phyloP scores from a whole-genome alignment of 2,797 vertebrate species.

The Fistularia tabacaria region DNA sequence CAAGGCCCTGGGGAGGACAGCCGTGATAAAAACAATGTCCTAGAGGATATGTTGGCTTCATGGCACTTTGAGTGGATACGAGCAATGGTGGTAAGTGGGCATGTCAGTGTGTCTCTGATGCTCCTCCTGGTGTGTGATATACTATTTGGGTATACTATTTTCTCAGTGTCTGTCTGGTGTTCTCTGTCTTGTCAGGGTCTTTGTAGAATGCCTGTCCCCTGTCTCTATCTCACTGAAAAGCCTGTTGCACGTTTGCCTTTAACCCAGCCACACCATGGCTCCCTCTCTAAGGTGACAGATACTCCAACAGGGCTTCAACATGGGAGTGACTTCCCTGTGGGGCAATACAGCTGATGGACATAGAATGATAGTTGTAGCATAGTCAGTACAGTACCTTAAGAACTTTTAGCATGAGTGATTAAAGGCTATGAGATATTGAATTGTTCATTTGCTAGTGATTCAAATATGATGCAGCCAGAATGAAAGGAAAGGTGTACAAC shows the following conservation, averaged over 20 bases:
- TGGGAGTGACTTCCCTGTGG: constrained; percentile 49
- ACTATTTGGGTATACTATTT: constrained; percentile 52
- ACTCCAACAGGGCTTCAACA: constrained; percentile 47
- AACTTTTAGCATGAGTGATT: constrained; percentile 21
- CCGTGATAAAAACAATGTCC: constrained; percentile 78
- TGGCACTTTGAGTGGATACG: constrained; percentile 84
- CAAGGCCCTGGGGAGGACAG: constrained; percentile 73
- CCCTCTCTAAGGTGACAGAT: constrained; percentile 50
- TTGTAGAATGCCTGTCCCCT: constrained; percentile 45
- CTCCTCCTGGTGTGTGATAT: constrained; percentile 56
- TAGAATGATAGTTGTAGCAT: constrained; percentile 26
- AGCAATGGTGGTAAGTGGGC: constrained; percentile 81
- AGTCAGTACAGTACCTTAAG: constrained; percentile 28
- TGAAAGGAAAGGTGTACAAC: no score
- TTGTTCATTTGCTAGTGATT: constrained; percentile 20
- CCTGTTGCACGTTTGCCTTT: constrained; percentile 54
- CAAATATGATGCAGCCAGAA: no score
- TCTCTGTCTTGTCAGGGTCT: constrained; percentile 50
- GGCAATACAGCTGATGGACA: constrained; percentile 20
- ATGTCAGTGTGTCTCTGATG: constrained; percentile 55
- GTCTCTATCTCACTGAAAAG: constrained; percentile 47
- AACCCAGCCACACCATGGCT: constrained; percentile 34
- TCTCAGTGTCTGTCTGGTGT: constrained; percentile 62
- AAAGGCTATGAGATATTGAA: constrained; percentile 32
- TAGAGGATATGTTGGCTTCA: constrained; percentile 83